Evolutionary conservation across 1,140 invertebrate genomes (phyloP).

Genomic region (Drosophila trapezifrons): DNA sequence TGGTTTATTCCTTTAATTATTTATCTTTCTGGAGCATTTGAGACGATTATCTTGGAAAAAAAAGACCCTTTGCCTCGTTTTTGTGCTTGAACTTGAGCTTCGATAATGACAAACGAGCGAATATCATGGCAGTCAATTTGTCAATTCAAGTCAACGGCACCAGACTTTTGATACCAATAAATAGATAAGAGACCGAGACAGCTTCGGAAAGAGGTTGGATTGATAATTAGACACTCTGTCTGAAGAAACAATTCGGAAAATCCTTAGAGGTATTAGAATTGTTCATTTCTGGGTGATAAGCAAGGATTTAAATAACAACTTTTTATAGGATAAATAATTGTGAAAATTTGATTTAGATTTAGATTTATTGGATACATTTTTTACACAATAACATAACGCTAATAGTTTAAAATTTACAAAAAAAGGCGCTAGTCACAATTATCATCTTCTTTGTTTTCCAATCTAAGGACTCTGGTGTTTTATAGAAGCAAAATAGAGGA

Average conservation of each 20-base stretch:
- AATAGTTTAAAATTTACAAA: too few relatives aligned
- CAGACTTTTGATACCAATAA: conserved; percentile 28
- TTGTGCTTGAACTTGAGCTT: conserved; percentile 4
- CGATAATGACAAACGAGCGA: conserved; percentile 47
- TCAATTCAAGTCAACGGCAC: conserved; percentile 41
- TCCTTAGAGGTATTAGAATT: not conserved
- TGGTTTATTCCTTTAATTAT: conserved; percentile 19
- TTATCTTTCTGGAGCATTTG: conserved; percentile 17
- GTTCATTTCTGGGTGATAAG: not conserved
- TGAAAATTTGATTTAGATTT: not conserved
- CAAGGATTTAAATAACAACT: not conserved
- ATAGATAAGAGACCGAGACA: conserved; percentile 27
- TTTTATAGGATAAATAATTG: not conserved
- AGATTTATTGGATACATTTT: too few relatives aligned
- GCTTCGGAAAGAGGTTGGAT: conserved; percentile 8
- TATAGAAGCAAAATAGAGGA: too few relatives aligned
- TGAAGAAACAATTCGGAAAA: not conserved
- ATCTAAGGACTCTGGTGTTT: not conserved
- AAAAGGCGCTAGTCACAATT: too few relatives aligned
- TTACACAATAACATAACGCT: too few relatives aligned
- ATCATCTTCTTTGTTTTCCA: not conserved
- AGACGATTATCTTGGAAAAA: conserved; percentile 11
- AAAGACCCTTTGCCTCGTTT: not conserved
- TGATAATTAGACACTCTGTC: not conserved
- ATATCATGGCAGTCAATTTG: conserved; percentile 45